A percentile compares a stretch with the other conserved stretches of the same genome.
Conservation (phyloP, 2,113 vertebrate genomes). For the Leptosomus discolor region DNA sequence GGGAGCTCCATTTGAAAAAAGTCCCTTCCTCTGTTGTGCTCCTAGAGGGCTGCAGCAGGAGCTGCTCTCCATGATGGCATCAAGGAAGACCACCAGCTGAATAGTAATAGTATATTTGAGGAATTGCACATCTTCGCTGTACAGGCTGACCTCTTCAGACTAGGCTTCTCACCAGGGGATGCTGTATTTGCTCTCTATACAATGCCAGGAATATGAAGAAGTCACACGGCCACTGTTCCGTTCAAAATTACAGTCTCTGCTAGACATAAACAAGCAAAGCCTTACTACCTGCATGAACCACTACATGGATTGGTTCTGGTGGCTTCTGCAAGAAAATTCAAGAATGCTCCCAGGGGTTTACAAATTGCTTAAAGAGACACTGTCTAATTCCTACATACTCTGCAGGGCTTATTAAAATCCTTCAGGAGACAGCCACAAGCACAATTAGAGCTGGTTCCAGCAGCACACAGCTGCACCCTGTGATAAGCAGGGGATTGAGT, state of each 20-base stretch:
- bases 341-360: background rate
- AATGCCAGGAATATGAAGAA: background rate
- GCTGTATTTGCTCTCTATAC: background rate
- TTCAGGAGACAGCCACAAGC: conserved; percentile 16
- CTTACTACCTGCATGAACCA: background rate
- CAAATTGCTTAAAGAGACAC: conserved; percentile 41
- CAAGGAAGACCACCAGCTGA: background rate
- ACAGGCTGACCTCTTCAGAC: background rate
- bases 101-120: background rate
- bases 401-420: conserved; percentile 45
- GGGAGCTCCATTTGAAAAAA: background rate
- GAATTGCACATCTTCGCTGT: background rate
- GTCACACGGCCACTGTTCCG: background rate
- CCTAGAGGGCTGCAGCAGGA: background rate
- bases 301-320: background rate
- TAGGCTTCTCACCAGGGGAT: background rate
- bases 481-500: conserved; percentile 26
- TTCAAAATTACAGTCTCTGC: background rate
- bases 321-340: conserved; percentile 11
- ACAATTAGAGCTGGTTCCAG: conserved; percentile 31
- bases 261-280: background rate
- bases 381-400: conserved; percentile 17
- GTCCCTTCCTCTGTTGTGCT: background rate
- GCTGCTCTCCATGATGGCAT: background rate
- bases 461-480: conserved; percentile 31